phyloP scores from a whole-genome alignment of 1,140 invertebrate species.

The Scaptomyza pallida region DNA sequence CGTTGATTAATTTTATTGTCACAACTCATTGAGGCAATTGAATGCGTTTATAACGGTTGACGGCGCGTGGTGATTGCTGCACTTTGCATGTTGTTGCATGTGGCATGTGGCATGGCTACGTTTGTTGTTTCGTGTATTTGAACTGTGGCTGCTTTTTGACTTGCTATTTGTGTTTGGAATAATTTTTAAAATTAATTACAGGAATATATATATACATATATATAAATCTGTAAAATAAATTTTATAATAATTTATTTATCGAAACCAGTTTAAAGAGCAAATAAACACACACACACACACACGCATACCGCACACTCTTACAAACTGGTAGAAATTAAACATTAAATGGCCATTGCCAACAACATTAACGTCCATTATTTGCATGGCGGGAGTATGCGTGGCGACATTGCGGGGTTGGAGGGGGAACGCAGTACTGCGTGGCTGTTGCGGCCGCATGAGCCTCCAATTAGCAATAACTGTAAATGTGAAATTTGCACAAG shows the following conservation, averaged over 20 bases:
- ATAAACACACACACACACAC: conserved; percentile 18
- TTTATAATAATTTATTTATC: conserved; percentile 83
- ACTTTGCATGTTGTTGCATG: conserved; percentile 1
- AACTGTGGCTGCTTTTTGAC: conserved; percentile 39
- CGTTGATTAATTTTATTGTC: conserved; percentile 75
- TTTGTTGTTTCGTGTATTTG: conserved; percentile 28
- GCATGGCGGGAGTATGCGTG: conserved; percentile 26
- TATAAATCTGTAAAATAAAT: conserved; percentile 79
- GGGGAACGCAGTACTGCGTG: too few species aligned
- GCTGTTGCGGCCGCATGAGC: conserved; percentile 72
- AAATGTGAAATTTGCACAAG: conserved; percentile 80
- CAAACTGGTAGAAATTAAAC: conserved; percentile 66
- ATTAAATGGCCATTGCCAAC: conserved; percentile 81
- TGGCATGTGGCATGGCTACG: neutral
- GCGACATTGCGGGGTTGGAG: neutral
- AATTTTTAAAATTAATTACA: conserved; percentile 84
- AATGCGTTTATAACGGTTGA: conserved; percentile 64
- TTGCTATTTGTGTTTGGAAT: conserved; percentile 77
- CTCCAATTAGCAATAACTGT: conserved; percentile 82
- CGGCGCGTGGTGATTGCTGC: conserved; percentile 54
- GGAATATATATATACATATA: conserved; percentile 75
- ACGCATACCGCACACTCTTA: conserved; percentile 15
- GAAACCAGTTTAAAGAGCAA: conserved; percentile 69
- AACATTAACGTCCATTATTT: conserved; percentile 78
- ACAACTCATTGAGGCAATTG: conserved; percentile 69